Evolutionary conservation across 53 echinoderm and acorn worm genomes (phyloP), one percentile per base, ranked within the genome.

Genomic region (Mesocentrotus franciscanus): DNA sequence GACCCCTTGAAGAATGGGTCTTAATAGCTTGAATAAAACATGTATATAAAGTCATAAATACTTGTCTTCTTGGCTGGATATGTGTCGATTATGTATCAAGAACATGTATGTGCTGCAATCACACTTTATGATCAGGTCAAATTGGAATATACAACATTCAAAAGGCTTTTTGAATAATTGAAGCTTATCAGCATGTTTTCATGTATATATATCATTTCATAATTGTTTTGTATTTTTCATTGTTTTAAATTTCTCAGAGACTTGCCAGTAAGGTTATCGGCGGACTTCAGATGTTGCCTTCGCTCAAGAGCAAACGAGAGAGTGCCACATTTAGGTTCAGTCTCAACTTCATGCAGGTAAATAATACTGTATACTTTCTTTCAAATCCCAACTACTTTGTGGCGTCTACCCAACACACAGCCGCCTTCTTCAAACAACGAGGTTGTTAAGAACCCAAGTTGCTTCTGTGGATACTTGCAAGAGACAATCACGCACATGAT

Each of bases 181-280:
- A 60, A 60, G 60, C 60, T 60, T 13, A 60, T 60, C 60, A 60
- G 4, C 60, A 60, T 10, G 15, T 60, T 1, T 27, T 72, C n/a
- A 11, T 29, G 0, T 4, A n/a, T 72, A 29, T 74, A 1, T 32
- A 74, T 74, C 74, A 74, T 32, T 18, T 30, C n/a, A 24, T 22
- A 24, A 0, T 62, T 20, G 12, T 34, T 62, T 17, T 61, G 60
- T 8, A 64, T 92, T 29, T 78, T 79, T 61, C 61, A 61, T 33
- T 81, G 75, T 62, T 55, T 39, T 55, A 57, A 26, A n/a, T 79
- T 94, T 59, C 68, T 33, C 96, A 98, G 98, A 92, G 96, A 71
- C 94, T 98, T 83, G 97, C 97, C 71, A 98, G 96, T 71, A 98
- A 97, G 93, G 99, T 99, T 9, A 97, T 96, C 57, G 97, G 96